Evolutionary conservation across 2,113 vertebrate species (phyloP), one percentile per base, ranked within the genome.

Genomic region (Scytalopus superciliaris): DNA sequence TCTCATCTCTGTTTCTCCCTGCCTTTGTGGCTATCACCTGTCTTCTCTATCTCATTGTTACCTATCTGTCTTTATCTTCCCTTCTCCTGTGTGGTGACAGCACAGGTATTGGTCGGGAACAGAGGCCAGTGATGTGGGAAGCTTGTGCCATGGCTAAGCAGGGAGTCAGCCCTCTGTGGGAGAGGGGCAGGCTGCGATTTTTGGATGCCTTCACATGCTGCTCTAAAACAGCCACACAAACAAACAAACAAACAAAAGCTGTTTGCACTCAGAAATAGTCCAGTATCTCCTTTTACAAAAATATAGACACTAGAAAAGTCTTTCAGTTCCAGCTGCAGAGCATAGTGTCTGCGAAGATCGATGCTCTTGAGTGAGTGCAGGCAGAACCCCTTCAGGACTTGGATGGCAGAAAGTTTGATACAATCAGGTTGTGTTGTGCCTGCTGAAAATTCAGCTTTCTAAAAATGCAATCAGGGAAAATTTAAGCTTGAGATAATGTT

Each of bases 101-200:
- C 1, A 2, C 6, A 45, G 67, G 8, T n/a, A 25, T 5, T 62
- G 37, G 52, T 33, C 2, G 7, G 16, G 47, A 60, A 27, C 0
- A 1, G 53, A 47, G 37, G 19, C 8, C 0, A 1, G 59, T 30
- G 44, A 37, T 0, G 16, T 60, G 52, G n/a, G 55, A 59, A 47
- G 39, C 3, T 2, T 1, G 1, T n/a, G 25, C 53, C 8, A 5
- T 2, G 2, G 35, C 27, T 68, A 28, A 68, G 45, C 19, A 4
- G 22, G 27, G 30, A 17, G 15, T 3, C 5, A 55, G 4, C 21
- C 73, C 52, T 74, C 56, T 3, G 2, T 8, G 13, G 40, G 69
- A 78, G 42, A 44, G 28, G 63, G 24, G 44, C 33, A 73, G 33
- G 33, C 27, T 80, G 63, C 0, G 5, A 21, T 45, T 90, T 88